A percentile compares a stretch with the other conserved stretches of the same genome.
Conservation (phyloP, 53 echinoderm and acorn worm genomes). For the Holothuria leucospilota region DNA sequence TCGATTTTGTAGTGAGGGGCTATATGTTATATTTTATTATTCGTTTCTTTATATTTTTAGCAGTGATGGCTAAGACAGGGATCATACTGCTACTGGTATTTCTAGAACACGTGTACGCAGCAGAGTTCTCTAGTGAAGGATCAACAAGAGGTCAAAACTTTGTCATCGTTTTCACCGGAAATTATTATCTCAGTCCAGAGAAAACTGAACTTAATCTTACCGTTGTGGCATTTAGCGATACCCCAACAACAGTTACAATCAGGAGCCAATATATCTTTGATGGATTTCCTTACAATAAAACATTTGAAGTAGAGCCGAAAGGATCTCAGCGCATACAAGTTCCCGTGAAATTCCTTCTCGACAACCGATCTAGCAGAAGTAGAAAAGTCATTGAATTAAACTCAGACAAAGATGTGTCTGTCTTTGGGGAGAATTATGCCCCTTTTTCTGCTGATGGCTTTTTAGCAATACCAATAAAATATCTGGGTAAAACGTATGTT, state of each 20-base stretch:
- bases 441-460: conserved; percentile 64
- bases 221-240: conserved; percentile 35
- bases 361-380: not conserved
- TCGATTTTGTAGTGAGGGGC: too few species aligned
- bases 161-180: conserved; percentile 7
- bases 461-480: conserved; percentile 61
- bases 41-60: too few species aligned
- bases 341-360: conserved; percentile 3
- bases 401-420: conserved; percentile 61
- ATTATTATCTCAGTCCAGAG: not conserved
- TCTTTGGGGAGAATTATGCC: conserved; percentile 57
- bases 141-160: conserved; percentile 3
- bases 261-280: not conserved
- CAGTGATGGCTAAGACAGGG: too few species aligned
- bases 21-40: too few species aligned
- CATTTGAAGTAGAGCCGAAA: not conserved
- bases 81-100: too few species aligned
- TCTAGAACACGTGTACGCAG: too few species aligned
- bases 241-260: not conserved
- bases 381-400: conserved; percentile 48
- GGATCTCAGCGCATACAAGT: not conserved
- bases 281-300: not conserved
- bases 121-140: not conserved
- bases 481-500: conserved; percentile 62
- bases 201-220: conserved; percentile 5